Evolutionary conservation across 2,113 vertebrate genomes (phyloP), one percentile per base, ranked within the genome.

Genomic region (Cryptomyrus ogoouensis): DNA sequence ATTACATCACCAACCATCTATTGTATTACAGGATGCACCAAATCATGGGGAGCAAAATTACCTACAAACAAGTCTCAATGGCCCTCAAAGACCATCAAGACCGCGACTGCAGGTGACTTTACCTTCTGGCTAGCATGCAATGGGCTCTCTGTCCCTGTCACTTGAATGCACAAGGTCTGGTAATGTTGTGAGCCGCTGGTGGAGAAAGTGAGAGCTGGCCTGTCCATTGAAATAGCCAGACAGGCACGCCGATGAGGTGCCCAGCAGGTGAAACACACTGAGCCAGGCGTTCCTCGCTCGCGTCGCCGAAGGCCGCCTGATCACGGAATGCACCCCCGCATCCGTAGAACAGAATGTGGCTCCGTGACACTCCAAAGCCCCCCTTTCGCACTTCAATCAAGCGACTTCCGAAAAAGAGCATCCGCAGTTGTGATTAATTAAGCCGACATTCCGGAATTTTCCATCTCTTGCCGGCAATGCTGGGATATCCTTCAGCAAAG

Each of bases 401-500:
- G 83, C 24, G 6, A 53, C 17, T 77, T 89, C 44, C 10, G 17
- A 89, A 39, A 53, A 83, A 1, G 27, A 4, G 19, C n/a, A 70
- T 49, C 39, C 39, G 46, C 27, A 89, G 77, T 35, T 50, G 88
- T 44, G 77, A 89, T 84, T 89, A 83, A 89, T 50, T 42, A 89
- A 58, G 39, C 50, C 27, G 77, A 12, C 80, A 77, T 84, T 58
- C 39, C 0, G 39, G 89, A 83, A 89, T 19, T 58, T 84, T 89
- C 87, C 27, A 15, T 31, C 74, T 19, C 42, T 89, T 49, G 49
- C 77, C 42, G 21, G 47, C 74, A 50, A 83, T 42, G 31, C 49
- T 42, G 31, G 15, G 49, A 83, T 44, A 77, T 83, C 74, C 35
- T 39, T 83, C 70, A 53, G 47, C 46, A 49, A 42, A 89, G 35